Evolutionary conservation across 2,797 vertebrate genomes (phyloP), one percentile per base, ranked within the genome.

Genomic region (Poeciliopsis turneri): DNA sequence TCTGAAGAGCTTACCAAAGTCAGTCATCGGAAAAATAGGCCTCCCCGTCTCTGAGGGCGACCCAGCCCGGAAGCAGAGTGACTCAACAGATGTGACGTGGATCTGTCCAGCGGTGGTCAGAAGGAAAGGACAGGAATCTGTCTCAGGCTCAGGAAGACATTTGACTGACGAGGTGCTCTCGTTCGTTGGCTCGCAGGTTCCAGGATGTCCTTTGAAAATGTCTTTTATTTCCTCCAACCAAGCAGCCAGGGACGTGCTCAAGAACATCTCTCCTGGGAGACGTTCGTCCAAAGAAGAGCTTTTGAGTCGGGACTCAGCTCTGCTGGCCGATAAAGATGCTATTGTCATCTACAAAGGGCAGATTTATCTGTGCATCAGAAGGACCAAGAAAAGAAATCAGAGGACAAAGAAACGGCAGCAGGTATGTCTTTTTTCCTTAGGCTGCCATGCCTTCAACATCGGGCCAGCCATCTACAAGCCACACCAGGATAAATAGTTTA

Each of bases 281-380:
- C n/a, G 25, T 12, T 23, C 41, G 0, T 13, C 74, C 2, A 33
- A 53, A 15, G 13, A 8, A 12, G 2, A 25, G 36, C 0, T 0
- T 3, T 11, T 78, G 2, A 78, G 80, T 10, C 18, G 36, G 0
- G 85, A 74, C 39, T 33, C 53, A 0, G n/a, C 73, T 0, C 28
- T 78, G 0, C 10, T 0, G 13, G 72, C 16, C 5, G 13, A 46
- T 39, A 72, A 77, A 5, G 83, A 81, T 0, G 88, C 89, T 2
- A 72, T 94, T 0, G 28, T 94, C 36, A 73, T 95, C 77, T 88
- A 88, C 84, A 8, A 28, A 0, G 86, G 87, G 0, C 78, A 28
- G 3, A 70, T 94, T 76, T 94, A 89, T 81, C 83, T 95, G 78
- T 91, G 87, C 46, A 76, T 91, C 61, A 92, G 75, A 77, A 92